Conservation (phyloP, 2,797 vertebrate species). For the Tachyglossus aculeatus region DNA sequence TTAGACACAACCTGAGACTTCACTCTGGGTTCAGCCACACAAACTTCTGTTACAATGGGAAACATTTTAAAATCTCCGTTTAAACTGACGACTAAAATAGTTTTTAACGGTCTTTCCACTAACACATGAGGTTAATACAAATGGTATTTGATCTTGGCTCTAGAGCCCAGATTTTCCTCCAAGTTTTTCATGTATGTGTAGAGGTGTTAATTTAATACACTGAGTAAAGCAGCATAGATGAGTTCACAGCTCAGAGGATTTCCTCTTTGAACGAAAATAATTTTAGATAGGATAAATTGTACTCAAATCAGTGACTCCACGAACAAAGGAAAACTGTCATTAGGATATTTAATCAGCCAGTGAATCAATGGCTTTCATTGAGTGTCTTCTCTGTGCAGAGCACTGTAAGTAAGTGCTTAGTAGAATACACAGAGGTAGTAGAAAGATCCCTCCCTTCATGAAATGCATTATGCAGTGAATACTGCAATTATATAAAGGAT, state of each 20-base stretch:
- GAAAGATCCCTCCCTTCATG: too few relatives aligned
- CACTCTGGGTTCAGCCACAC: too few relatives aligned
- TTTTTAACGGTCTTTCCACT: slow-evolving; percentile 18
- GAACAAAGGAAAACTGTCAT: too few relatives aligned
- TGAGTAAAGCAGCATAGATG: slow-evolving; percentile 24
- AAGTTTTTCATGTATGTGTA: not conserved
- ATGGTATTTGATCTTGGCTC: slow-evolving; percentile 22
- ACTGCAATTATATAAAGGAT: too few relatives aligned
- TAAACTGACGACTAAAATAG: slow-evolving; percentile 1
- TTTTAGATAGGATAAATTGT: slow-evolving; percentile 29
- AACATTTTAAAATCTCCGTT: slow-evolving; percentile 2
- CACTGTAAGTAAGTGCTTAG: too few relatives aligned
- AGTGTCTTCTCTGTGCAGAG: too few relatives aligned
- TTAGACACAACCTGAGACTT: too few relatives aligned
- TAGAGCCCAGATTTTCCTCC: slow-evolving; percentile 36
- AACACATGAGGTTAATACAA: slow-evolving; percentile 12
- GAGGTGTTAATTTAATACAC: slow-evolving; percentile 40
- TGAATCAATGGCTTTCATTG: too few relatives aligned
- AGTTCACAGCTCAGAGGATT: slow-evolving; percentile 6
- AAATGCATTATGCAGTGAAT: too few relatives aligned
- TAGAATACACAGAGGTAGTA: too few relatives aligned
- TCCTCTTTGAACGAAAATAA: slow-evolving; percentile 27
- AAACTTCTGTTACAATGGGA: too few relatives aligned
- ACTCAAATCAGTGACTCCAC: not conserved
- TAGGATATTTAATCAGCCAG: too few relatives aligned